These are phyloP conservation scores for Mythimna impura DNA, from an alignment of 2,888 invertebrate genomes.

Conservation along the genomic window DNA sequence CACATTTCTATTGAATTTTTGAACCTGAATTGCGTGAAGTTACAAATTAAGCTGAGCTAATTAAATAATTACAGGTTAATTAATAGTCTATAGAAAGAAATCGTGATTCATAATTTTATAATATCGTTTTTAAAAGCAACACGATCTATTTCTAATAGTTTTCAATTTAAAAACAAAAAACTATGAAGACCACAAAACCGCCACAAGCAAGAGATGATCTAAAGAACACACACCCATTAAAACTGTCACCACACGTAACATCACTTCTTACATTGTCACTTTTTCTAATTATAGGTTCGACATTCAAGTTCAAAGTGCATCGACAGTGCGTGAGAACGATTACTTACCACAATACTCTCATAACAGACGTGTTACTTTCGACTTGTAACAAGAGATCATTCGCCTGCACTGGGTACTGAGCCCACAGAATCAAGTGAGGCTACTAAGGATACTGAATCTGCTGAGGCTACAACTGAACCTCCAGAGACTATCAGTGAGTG, in stretches of 20 bases:
- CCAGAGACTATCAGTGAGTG: slow-evolving; percentile 40
- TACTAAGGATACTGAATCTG: background rate
- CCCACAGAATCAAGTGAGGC: slow-evolving; percentile 6
- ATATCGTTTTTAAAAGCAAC: too few species aligned
- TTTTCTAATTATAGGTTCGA: slow-evolving; percentile 65
- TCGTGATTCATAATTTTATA: background rate
- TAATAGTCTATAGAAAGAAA: background rate
- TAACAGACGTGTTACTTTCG: slow-evolving; percentile 67
- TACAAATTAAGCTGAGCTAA: slow-evolving; percentile 11
- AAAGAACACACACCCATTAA: background rate
- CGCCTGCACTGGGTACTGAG: slow-evolving; percentile 17
- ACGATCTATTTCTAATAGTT: too few species aligned
- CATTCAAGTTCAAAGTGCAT: slow-evolving; percentile 73
- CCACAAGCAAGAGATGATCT: slow-evolving; percentile 1
- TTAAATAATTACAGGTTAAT: slow-evolving; percentile 15
- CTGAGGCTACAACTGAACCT: background rate
- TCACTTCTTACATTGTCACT: slow-evolving; percentile 36
- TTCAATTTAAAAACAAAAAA: background rate
- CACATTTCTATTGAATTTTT: slow-evolving; percentile 38
- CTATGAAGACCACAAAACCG: background rate
- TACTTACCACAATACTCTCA: slow-evolving; percentile 65
- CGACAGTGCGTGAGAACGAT: slow-evolving; percentile 70
- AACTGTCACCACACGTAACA: slow-evolving; percentile 11
- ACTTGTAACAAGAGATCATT: slow-evolving; percentile 46
- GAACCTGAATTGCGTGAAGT: slow-evolving; percentile 24